These are phyloP conservation scores for Petrocephalus sullivani DNA, from an alignment of 2,797 vertebrate species.

Conservation along the genomic window DNA sequence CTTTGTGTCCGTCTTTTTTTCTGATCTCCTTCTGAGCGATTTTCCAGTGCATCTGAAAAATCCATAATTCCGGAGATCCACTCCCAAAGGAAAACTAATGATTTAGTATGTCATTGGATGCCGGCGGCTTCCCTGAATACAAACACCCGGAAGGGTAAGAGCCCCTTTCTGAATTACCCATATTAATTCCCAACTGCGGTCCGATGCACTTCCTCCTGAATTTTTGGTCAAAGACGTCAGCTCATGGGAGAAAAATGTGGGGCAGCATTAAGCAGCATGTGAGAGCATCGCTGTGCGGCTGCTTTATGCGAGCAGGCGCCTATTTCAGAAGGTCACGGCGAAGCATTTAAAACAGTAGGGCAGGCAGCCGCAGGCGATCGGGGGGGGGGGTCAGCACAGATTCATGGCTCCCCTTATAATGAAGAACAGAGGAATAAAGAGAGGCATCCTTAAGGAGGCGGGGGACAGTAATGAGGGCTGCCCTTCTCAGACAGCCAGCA, in stretches of 20 bases:
- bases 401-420: background rate
- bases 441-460: background rate
- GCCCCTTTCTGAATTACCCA: background rate
- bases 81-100: conserved; percentile 6
- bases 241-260: background rate
- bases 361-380: background rate
- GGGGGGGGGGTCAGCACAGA: background rate
- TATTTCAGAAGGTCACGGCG: background rate
- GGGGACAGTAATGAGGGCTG: background rate
- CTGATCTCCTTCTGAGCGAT: background rate
- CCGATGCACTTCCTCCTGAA: background rate
- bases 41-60: background rate
- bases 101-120: background rate
- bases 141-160: background rate
- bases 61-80: background rate
- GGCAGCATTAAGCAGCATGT: background rate
- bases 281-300: background rate
- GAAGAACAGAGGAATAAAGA: background rate
- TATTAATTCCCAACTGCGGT: background rate
- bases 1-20: background rate
- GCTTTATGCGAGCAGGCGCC: background rate
- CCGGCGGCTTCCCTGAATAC: background rate
- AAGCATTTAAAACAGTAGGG: background rate
- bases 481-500: background rate
- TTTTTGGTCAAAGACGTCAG: background rate